Percentiles rank a stretch among this genome's conserved stretches.
These are phyloP conservation scores for Unio delphinus DNA, from an alignment of 2,888 invertebrate genomes.

Conservation along the genomic window DNA sequence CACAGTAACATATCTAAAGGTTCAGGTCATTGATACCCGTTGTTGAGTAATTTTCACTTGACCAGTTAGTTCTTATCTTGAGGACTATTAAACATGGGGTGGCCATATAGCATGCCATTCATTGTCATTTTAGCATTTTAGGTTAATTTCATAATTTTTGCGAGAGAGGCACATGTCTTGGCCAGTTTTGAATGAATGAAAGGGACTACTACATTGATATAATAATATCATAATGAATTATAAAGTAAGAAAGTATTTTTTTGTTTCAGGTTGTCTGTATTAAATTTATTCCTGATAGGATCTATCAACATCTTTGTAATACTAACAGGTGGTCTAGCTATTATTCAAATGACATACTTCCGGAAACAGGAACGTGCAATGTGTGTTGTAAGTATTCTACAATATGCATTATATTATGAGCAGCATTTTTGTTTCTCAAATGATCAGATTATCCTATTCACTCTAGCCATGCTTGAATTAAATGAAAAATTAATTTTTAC, in stretches of 20 bases:
- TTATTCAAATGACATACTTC: slow-evolving; percentile 59
- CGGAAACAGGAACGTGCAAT: slow-evolving; percentile 53
- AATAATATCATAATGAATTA: neutral
- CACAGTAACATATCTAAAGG: too few species aligned
- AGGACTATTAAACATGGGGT: neutral
- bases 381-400: slow-evolving; percentile 40
- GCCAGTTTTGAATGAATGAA: too few species aligned
- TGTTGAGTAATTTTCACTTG: too few species aligned
- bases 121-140: too few species aligned
- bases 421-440: too few species aligned
- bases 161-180: too few species aligned
- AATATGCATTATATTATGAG: neutral
- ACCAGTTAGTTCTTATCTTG: too few species aligned
- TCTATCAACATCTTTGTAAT: slow-evolving; percentile 57
- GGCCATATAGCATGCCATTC: neutral
- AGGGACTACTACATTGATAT: neutral
- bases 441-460: too few species aligned
- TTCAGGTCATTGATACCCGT: too few species aligned
- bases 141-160: too few species aligned
- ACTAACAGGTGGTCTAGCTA: slow-evolving; percentile 56
- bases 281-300: slow-evolving; percentile 53
- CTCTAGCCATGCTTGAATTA: too few species aligned
- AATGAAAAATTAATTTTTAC: too few species aligned
- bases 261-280: slow-evolving; percentile 55
- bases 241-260: slow-evolving; percentile 4